These are phyloP conservation scores for Heterotilapia buettikoferi DNA, from an alignment of 2,113 vertebrate genomes.

Conservation along the genomic window DNA sequence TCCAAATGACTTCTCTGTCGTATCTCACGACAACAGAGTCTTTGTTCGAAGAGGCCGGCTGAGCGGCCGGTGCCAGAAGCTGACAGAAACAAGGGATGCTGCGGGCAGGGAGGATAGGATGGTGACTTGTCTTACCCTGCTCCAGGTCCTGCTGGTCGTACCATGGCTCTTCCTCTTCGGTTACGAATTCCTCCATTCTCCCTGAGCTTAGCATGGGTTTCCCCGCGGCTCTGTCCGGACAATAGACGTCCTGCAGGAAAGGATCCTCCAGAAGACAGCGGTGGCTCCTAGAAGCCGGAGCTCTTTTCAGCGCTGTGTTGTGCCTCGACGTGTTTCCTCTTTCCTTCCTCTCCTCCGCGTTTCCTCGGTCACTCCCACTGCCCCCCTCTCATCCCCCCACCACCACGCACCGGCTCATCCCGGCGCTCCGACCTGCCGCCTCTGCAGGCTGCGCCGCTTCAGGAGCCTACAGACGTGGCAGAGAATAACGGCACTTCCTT, in stretches of 20 bases:
- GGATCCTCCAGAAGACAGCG: neutral
- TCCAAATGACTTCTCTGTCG: neutral
- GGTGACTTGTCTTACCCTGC: constrained; percentile 79
- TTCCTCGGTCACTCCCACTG: constrained; percentile 35
- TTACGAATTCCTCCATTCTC: constrained; percentile 90
- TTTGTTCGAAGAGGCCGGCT: constrained; percentile 33
- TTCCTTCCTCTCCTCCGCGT: neutral
- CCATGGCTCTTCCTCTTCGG: constrained; percentile 95
- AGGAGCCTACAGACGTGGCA: constrained; percentile 56
- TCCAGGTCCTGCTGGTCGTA: constrained; percentile 97
- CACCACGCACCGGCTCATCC: constrained; percentile 16
- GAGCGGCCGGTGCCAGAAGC: constrained; percentile 8
- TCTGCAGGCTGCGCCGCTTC: neutral
- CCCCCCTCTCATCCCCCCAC: constrained; percentile 13
- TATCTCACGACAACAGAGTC: neutral
- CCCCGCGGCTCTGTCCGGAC: neutral
- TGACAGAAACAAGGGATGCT: constrained; percentile 11
- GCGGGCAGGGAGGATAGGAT: neutral
- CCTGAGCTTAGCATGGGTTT: constrained; percentile 73
- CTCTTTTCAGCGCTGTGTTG: neutral
- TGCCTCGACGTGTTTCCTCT: constrained; percentile 28
- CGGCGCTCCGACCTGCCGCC: neutral
- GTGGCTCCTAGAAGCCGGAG: neutral
- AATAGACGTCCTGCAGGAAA: neutral
- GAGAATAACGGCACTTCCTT: constrained; percentile 12